Evolutionary conservation across 2,113 vertebrate genomes (phyloP).

Genomic region (Megaleporinus macrocephalus): DNA sequence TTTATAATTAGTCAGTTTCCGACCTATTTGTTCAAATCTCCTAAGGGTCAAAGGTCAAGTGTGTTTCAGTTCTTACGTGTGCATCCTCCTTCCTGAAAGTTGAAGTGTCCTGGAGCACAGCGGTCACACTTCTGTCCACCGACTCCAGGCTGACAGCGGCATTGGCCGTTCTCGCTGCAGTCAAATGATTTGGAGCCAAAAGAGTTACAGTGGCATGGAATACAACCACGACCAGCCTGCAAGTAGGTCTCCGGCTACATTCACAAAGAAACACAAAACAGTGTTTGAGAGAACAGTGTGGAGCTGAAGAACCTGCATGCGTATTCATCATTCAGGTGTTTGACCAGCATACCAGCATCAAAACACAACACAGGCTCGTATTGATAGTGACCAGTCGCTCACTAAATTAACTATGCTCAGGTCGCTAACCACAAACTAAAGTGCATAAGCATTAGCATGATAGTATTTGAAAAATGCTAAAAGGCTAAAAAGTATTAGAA

Average conservation of each 20-base stretch:
- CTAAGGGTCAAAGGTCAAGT: not conserved
- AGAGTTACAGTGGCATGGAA: conserved; percentile 95
- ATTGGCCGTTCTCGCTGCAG: conserved; percentile 89
- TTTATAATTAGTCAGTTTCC: too few species aligned
- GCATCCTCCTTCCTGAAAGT: conserved; percentile 96
- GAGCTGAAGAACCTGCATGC: not conserved
- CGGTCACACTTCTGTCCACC: conserved; percentile 90
- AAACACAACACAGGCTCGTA: too few species aligned
- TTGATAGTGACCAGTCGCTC: too few species aligned
- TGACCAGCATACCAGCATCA: too few species aligned
- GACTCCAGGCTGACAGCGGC: conserved; percentile 95
- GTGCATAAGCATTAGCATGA: too few species aligned
- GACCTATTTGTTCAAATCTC: not conserved
- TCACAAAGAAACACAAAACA: not conserved
- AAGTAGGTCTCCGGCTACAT: conserved; percentile 84
- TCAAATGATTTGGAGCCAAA: conserved; percentile 98
- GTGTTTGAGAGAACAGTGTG: not conserved
- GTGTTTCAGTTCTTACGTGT: conserved; percentile 79
- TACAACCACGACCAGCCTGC: conserved; percentile 79
- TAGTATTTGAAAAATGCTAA: too few species aligned
- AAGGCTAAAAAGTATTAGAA: too few species aligned
- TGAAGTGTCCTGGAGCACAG: conserved; percentile 88
- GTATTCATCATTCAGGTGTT: too few species aligned
- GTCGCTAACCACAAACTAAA: too few species aligned
- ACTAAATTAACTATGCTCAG: too few species aligned